Base-by-base conservation (phyloP, 2,113 vertebrate species). In the Mirounga angustirostris region DNA sequence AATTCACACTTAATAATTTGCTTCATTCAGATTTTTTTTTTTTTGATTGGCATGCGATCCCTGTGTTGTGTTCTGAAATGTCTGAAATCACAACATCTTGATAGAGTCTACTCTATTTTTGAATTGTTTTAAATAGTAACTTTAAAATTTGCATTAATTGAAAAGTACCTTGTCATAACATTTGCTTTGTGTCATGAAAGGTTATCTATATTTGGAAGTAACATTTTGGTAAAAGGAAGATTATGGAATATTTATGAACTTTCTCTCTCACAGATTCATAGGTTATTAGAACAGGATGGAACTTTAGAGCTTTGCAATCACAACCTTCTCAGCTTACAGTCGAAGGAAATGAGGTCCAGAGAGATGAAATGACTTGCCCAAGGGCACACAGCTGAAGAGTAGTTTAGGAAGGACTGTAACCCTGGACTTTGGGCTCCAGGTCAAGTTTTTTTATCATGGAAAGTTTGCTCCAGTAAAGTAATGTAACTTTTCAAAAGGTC, bases 121-220 rank as follows among this genome's bases (percentile, higher is more conserved):
- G 98, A 97, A 98, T 98, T 98, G 89, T 98, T 98, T 98, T 97
- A 98, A 98, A 98, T 98, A 98, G 97, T 97, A 95, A 96, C 97
- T 97, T 97, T 91, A 96, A 89, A 95, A 98, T 98, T 97, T 98
- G 98, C 98, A 98, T 98, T 98, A 97, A 97, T 97, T 97, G 97
- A 98, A 98, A 97, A 82, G 95, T 98, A 98, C 93, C 98, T 97
- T 98, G 98, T 98, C 98, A 98, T 97, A 98, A 98, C 97, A 98
- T 98, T 98, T 98, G 98, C 98, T 98, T 98, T 98, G 98, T 98
- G 98, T 97, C 98, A 97, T 97, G 89, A 97, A 96, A 98, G 98
- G 98, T 98, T 98, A 98, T 97, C 98, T 98, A 98, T 98, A 98
- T 98, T 98, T 98, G 96, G 98, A 98, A 98, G 93, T 96, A 97